Evolutionary conservation across 2,113 vertebrate species (phyloP).

Genomic region (Thymallus thymallus): DNA sequence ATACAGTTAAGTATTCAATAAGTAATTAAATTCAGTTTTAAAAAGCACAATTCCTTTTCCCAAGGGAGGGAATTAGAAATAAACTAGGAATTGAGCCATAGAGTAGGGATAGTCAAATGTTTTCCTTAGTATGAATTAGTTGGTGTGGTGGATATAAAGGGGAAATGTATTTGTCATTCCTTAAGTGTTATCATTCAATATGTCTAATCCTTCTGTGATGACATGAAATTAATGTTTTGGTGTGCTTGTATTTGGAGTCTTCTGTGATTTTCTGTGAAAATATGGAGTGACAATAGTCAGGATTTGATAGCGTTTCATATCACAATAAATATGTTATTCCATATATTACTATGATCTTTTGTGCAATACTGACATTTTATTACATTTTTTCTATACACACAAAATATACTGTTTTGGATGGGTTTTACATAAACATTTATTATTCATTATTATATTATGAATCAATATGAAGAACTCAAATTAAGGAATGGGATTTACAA

Average conservation of each 20-base stretch:
- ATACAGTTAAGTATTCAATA: too few species aligned
- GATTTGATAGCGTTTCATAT: slow-evolving; percentile 43
- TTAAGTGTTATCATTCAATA: slow-evolving; percentile 17
- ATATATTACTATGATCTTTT: neutral
- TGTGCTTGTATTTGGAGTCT: slow-evolving; percentile 38
- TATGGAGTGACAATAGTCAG: slow-evolving; percentile 27
- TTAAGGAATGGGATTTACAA: slow-evolving; percentile 45
- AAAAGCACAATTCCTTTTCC: slow-evolving; percentile 35
- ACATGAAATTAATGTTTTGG: slow-evolving; percentile 29
- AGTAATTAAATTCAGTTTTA: too few species aligned
- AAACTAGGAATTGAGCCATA: slow-evolving; percentile 54
- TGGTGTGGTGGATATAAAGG: neutral
- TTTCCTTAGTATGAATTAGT: slow-evolving; percentile 13
- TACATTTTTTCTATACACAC: neutral
- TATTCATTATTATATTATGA: slow-evolving; percentile 11
- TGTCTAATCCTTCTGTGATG: slow-evolving; percentile 29
- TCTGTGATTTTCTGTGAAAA: slow-evolving; percentile 48
- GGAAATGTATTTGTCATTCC: neutral
- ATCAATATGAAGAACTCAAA: slow-evolving; percentile 44
- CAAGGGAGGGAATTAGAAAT: slow-evolving; percentile 22
- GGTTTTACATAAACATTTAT: slow-evolving; percentile 40
- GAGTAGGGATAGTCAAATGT: slow-evolving; percentile 33
- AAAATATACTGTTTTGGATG: neutral
- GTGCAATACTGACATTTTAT: neutral
- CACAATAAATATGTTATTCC: slow-evolving; percentile 52